Evolutionary conservation across 2,113 vertebrate genomes (phyloP).

Genomic region (Tonatia bakeri): DNA sequence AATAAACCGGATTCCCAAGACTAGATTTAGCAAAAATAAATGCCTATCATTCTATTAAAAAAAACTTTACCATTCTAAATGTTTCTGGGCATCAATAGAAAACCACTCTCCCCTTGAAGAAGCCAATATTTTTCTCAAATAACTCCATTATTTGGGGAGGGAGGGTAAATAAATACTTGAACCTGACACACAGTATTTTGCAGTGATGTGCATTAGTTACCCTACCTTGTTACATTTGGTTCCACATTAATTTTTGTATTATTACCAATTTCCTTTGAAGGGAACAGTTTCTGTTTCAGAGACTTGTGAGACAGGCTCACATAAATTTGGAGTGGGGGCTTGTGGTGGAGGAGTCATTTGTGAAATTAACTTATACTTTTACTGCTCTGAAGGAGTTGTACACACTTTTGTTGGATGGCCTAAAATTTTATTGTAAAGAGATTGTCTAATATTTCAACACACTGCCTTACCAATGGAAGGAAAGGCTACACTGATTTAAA

Average conservation of each 20-base stretch:
- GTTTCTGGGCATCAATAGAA: slow-evolving; percentile 66
- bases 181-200: slow-evolving; percentile 80
- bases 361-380: slow-evolving; percentile 52
- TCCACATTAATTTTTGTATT: slow-evolving; percentile 80
- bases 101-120: slow-evolving; percentile 75
- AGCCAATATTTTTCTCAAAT: slow-evolving; percentile 82
- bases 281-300: slow-evolving; percentile 47
- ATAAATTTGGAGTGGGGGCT: background rate
- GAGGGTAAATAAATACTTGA: background rate
- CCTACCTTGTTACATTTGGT: slow-evolving; percentile 69
- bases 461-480: background rate
- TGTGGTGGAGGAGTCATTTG: slow-evolving; percentile 31
- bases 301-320: slow-evolving; percentile 24
- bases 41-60: slow-evolving; percentile 68
- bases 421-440: slow-evolving; percentile 74
- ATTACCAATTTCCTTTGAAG: slow-evolving; percentile 75
- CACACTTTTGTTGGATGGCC: slow-evolving; percentile 38
- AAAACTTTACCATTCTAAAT: slow-evolving; percentile 69
- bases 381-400: slow-evolving; percentile 38
- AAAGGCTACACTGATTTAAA: slow-evolving; percentile 47
- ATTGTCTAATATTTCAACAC: slow-evolving; percentile 44
- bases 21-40: slow-evolving; percentile 75
- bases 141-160: slow-evolving; percentile 69
- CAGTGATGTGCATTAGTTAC: background rate
- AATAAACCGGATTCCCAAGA: slow-evolving; percentile 77